A percentile compares a stretch with the other conserved stretches of the same genome.
Conservation (phyloP, 2,888 invertebrate genomes). For the Schrankia costaestrigalis region DNA sequence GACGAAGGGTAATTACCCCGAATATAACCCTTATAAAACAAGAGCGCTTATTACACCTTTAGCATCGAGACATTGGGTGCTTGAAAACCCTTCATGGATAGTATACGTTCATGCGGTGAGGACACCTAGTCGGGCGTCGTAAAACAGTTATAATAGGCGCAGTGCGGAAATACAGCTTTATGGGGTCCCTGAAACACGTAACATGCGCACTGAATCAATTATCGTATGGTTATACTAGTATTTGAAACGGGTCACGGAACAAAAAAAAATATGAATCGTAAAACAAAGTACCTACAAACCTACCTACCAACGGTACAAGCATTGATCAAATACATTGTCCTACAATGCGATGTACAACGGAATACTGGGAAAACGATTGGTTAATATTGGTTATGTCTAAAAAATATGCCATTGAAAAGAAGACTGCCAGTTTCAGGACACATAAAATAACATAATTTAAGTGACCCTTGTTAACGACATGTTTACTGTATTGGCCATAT, state of each 20-base stretch:
- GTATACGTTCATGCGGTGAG: conserved; percentile 53
- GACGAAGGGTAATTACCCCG: conserved; percentile 53
- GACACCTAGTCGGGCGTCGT: conserved; percentile 61
- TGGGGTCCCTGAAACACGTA: conserved; percentile 67
- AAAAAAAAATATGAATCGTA: conserved; percentile 59
- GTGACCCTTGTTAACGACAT: too few species aligned
- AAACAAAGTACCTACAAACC: conserved; percentile 47
- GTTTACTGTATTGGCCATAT: too few species aligned
- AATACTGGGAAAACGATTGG: too few species aligned
- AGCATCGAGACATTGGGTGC: conserved; percentile 55
- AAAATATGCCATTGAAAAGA: too few species aligned
- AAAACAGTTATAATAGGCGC: conserved; percentile 71
- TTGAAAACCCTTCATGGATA: conserved; percentile 47
- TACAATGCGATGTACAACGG: too few species aligned
- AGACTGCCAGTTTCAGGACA: too few species aligned
- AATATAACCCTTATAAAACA: conserved; percentile 59
- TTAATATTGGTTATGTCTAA: too few species aligned
- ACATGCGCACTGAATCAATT: conserved; percentile 68
- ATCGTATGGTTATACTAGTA: conserved; percentile 63
- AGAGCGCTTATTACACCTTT: conserved; percentile 59
- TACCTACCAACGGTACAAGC: conserved; percentile 41
- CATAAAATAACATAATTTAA: too few species aligned
- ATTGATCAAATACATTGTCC: conserved; percentile 52
- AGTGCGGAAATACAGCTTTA: conserved; percentile 71
- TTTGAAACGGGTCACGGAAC: conserved; percentile 58